These are phyloP conservation scores for Virgularia gustaviana DNA, from an alignment of 92 coral and sea anemone genomes.

Conservation along the genomic window DNA sequence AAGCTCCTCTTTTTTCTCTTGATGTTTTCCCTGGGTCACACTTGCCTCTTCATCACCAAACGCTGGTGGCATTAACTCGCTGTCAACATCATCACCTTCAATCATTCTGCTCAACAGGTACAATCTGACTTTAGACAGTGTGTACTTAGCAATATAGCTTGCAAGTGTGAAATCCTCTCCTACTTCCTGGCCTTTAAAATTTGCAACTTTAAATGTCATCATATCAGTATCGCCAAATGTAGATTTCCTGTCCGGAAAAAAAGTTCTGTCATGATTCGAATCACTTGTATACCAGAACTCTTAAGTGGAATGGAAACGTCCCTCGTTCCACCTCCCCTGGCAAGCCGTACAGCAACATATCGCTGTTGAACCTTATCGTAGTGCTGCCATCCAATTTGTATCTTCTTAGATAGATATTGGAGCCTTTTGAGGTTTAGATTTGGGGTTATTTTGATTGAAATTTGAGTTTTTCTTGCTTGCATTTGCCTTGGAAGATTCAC, in stretches of 20 bases:
- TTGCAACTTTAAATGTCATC: slow-evolving; percentile 27
- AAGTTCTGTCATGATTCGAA: slow-evolving; percentile 20
- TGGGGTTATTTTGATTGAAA: neutral
- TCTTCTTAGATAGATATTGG: slow-evolving; percentile 8
- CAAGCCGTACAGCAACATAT: slow-evolving; percentile 10
- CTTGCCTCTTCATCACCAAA: slow-evolving; percentile 9
- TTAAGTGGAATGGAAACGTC: slow-evolving; percentile 9
- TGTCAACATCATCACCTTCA: slow-evolving; percentile 6
- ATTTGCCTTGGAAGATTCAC: slow-evolving; percentile 15
- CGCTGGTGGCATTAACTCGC: slow-evolving; percentile 15
- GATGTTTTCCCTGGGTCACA: slow-evolving; percentile 1
- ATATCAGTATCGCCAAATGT: slow-evolving; percentile 16
- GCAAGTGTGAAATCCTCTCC: slow-evolving; percentile 21
- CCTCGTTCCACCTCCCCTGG: no score
- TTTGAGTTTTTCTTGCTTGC: neutral
- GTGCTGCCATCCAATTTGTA: slow-evolving; percentile 37
- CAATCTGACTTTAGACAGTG: slow-evolving; percentile 16
- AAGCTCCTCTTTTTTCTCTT: slow-evolving; percentile 32
- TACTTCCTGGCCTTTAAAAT: slow-evolving; percentile 15
- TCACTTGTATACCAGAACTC: slow-evolving; percentile 7
- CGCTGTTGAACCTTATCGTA: slow-evolving; percentile 11
- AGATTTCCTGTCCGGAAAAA: slow-evolving; percentile 22
- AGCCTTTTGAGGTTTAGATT: slow-evolving; percentile 6
- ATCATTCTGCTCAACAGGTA: slow-evolving; percentile 1
- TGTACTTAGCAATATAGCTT: slow-evolving; percentile 21